Conservation (phyloP, 2,888 invertebrate genomes). For the Polymixis lichenea region DNA sequence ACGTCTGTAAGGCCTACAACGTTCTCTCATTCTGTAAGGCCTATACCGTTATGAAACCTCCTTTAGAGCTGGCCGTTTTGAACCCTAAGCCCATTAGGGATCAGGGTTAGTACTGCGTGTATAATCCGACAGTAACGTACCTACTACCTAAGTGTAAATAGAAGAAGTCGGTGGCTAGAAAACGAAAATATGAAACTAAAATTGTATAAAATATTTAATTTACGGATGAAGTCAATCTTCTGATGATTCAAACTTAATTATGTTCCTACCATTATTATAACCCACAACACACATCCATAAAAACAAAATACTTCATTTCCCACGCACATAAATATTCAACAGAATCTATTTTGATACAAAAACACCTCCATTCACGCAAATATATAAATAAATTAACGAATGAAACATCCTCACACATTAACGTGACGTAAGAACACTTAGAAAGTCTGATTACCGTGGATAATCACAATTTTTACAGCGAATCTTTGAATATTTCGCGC, state of each 20-base stretch:
- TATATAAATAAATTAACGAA: not conserved
- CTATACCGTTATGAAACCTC: no score
- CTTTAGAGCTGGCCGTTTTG: no score
- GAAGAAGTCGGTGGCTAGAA: no score
- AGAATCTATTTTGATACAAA: not conserved
- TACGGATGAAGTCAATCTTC: not conserved
- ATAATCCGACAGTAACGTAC: no score
- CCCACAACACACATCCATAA: not conserved
- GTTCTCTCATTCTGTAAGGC: no score
- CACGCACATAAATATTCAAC: constrained; percentile 4
- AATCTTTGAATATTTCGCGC: constrained; percentile 13
- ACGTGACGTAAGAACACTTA: not conserved
- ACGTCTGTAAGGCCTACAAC: no score
- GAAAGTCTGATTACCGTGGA: constrained; percentile 21
- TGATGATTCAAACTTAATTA: not conserved
- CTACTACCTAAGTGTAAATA: no score
- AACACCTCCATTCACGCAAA: not conserved
- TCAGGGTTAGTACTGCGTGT: no score
- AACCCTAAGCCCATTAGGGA: no score
- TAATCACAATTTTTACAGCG: constrained; percentile 3
- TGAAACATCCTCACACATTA: not conserved
- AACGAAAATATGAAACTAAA: no score
- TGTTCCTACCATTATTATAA: no score
- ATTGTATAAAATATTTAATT: no score
- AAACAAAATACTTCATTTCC: not conserved